Evolutionary conservation across 2,888 invertebrate genomes (phyloP).

Genomic region (Orthonychiurus folsomi): DNA sequence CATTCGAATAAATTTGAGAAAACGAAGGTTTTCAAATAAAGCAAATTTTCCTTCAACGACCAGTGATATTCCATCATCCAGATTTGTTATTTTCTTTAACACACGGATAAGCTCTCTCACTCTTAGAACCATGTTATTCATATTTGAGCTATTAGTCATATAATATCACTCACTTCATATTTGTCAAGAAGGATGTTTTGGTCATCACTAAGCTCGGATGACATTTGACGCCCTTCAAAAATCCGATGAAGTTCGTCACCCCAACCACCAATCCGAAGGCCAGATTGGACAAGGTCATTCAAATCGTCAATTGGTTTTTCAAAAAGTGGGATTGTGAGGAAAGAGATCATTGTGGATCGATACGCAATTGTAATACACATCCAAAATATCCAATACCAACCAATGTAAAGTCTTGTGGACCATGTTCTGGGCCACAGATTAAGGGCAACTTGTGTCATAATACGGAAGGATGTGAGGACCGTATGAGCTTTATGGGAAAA

Average conservation of each 20-base stretch:
- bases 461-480: slow-evolving; percentile 33
- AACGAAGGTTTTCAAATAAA: slow-evolving; percentile 69
- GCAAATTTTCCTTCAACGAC: slow-evolving; percentile 64
- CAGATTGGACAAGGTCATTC: slow-evolving; percentile 32
- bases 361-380: slow-evolving; percentile 70
- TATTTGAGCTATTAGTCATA: background rate
- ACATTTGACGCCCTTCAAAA: slow-evolving; percentile 25
- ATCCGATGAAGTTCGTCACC: slow-evolving; percentile 36
- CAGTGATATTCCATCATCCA: slow-evolving; percentile 55
- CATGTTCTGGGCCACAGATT: slow-evolving; percentile 46
- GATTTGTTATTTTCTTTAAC: slow-evolving; percentile 46
- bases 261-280: slow-evolving; percentile 35
- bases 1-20: slow-evolving; percentile 45
- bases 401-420: slow-evolving; percentile 69
- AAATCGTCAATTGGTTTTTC: slow-evolving; percentile 37
- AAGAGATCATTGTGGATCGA: slow-evolving; percentile 47
- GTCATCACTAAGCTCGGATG: slow-evolving; percentile 7
- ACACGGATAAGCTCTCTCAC: too few species aligned
- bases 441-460: slow-evolving; percentile 38
- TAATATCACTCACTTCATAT: slow-evolving; percentile 32
- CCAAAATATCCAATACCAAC: slow-evolving; percentile 81
- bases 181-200: slow-evolving; percentile 16
- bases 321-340: slow-evolving; percentile 39
- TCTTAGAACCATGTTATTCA: background rate
- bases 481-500: slow-evolving; percentile 19